Evolutionary conservation across 2,113 vertebrate species (phyloP).

Genomic region (Solea solea): DNA sequence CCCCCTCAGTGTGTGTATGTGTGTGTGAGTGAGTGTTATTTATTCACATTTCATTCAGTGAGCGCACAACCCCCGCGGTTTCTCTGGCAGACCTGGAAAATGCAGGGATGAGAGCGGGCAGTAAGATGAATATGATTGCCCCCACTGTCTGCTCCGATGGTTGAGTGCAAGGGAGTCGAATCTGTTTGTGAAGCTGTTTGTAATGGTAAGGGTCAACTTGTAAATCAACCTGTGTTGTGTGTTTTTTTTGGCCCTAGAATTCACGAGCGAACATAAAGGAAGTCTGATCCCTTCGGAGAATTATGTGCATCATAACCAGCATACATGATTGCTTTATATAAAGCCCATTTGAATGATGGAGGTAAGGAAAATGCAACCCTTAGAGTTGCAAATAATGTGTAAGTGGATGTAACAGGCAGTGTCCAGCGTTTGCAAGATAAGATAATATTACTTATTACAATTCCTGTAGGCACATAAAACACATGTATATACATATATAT

Average conservation of each 20-base stretch:
- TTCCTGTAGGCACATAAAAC: too few species aligned
- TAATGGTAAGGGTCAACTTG: conserved; percentile 64
- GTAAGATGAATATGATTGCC: conserved; percentile 64
- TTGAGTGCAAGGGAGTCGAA: conserved; percentile 37
- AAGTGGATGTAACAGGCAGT: conserved; percentile 1
- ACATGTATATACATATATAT: too few species aligned
- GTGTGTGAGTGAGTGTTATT: conserved; percentile 51
- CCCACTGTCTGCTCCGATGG: conserved; percentile 45
- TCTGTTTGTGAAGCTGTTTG: conserved; percentile 61
- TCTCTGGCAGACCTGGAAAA: conserved; percentile 63
- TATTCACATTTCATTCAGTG: conserved; percentile 75
- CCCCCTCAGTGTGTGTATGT: too few species aligned
- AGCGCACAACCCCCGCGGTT: conserved; percentile 66
- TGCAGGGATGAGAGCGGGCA: conserved; percentile 37
- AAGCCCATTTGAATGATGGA: neutral
- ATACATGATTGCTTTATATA: neutral
- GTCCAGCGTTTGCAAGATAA: neutral
- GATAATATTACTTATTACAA: too few species aligned
- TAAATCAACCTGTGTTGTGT: conserved; percentile 58
- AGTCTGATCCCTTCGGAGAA: conserved; percentile 29
- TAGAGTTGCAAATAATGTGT: conserved; percentile 7
- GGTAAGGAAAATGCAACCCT: neutral
- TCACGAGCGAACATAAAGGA: conserved; percentile 52
- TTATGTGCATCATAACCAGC: conserved; percentile 18
- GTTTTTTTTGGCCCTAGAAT: conserved; percentile 51